These are phyloP conservation scores for Athalia rosae DNA, from an alignment of 2,888 invertebrate species.

Conservation along the genomic window DNA sequence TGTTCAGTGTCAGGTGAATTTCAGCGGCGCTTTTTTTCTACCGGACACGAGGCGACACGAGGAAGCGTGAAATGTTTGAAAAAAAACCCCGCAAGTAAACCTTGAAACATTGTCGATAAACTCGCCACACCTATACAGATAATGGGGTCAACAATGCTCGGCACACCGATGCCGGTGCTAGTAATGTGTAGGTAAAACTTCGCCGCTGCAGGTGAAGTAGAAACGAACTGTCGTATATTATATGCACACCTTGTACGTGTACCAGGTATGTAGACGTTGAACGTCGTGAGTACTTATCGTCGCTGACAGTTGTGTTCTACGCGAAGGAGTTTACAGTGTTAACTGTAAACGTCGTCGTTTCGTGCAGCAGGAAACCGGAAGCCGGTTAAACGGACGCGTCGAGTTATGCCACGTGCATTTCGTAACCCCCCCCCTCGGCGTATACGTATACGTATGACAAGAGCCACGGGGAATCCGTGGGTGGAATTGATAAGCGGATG, in stretches of 20 bases:
- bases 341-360: conserved; percentile 29
- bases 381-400: conserved; percentile 41
- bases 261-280: neutral
- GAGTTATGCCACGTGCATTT: conserved; percentile 36
- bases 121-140: conserved; percentile 34
- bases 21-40: too few relatives aligned
- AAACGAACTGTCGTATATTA: neutral
- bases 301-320: too few relatives aligned
- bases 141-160: conserved; percentile 28
- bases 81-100: conserved; percentile 6
- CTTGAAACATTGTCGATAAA: conserved; percentile 33
- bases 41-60: too few relatives aligned
- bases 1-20: too few relatives aligned
- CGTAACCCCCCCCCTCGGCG: conserved; percentile 35
- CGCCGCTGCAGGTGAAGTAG: conserved; percentile 10
- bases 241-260: neutral
- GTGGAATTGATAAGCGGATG: conserved; percentile 37
- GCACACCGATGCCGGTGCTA: neutral
- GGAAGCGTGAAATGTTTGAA: too few relatives aligned
- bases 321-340: conserved; percentile 14
- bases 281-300: neutral
- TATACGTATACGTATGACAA: conserved; percentile 1
- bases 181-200: neutral
- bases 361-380: conserved; percentile 40
- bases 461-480: conserved; percentile 11